Conservation (phyloP, 2,113 vertebrate genomes). For the Embiotoca jacksoni region DNA sequence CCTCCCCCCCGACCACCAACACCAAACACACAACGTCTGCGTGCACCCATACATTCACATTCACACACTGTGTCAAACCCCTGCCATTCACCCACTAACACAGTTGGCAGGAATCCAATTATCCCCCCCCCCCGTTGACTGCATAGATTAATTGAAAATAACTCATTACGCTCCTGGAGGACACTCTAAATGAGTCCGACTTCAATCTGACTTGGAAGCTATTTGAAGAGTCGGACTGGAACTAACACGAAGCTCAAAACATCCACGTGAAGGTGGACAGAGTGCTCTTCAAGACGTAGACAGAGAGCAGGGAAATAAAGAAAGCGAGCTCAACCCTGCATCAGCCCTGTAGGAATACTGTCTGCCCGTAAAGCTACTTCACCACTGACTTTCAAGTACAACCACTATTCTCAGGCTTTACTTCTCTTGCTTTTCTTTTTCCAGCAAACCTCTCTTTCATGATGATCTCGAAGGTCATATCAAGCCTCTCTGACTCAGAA, state of each 20-base stretch:
- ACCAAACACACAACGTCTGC: not conserved
- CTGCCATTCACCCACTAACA: constrained; percentile 56
- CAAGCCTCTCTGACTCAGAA: constrained; percentile 29
- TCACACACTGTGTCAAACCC: constrained; percentile 10
- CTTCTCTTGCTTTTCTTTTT: constrained; percentile 4
- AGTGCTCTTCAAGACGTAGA: not conserved
- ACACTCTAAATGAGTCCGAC: constrained; percentile 25
- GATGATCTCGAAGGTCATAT: constrained; percentile 27
- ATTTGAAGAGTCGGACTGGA: constrained; percentile 19
- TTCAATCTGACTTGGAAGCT: constrained; percentile 44
- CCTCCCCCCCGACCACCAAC: not conserved
- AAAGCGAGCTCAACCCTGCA: not conserved
- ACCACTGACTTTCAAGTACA: not conserved
- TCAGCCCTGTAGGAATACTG: not conserved
- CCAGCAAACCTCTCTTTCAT: not conserved
- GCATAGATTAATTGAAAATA: constrained; percentile 64
- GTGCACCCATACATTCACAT: constrained; percentile 15
- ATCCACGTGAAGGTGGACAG: not conserved
- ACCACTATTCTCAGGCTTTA: not conserved
- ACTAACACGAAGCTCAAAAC: constrained; percentile 1
- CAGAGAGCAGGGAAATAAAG: not conserved
- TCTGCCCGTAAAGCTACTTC: not conserved
- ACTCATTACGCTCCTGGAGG: constrained; percentile 51
- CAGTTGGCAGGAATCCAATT: constrained; percentile 66
- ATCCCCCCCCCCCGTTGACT: constrained; percentile 47